Base-by-base conservation (phyloP, 2,888 invertebrate species). In the Ecdyonurus torrentis region DNA sequence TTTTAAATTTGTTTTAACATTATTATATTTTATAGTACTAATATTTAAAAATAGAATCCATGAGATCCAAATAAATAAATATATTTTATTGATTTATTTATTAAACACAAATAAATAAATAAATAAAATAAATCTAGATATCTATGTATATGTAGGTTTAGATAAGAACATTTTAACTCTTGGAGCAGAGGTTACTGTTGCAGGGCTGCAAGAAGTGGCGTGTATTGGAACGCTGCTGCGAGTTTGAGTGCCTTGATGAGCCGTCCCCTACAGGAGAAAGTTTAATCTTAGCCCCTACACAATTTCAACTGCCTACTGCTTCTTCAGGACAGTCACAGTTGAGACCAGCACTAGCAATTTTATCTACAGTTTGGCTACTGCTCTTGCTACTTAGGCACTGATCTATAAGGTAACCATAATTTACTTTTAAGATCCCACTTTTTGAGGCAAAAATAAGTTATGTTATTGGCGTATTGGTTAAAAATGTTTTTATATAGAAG, bases 171-270 rank as follows among this genome's bases (percentile, higher is more conserved):
- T n/a, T n/a, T n/a, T n/a, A n/a, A n/a, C n/a, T n/a, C n/a, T n/a
- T n/a, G n/a, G n/a, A n/a, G n/a, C n/a, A n/a, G n/a, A n/a, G 61
- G 63, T 71, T 70, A 71, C 65, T 24, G 63, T 64, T 58, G 60
- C 80, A 91, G 91, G 89, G 86, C 78, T 91, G 91, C 79, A 86
- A 87, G 74, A 86, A 86, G 72, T 91, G 89, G 75, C 82, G 88
- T 61, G 87, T 89, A 61, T 90, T 90, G 61, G 86, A 86, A 72
- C 80, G 87, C 65, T 94, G 93, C 77, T 93, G 93, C 73, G 89
- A 92, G 72, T 93, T 92, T 75, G 86, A 87, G 72, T 94, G 93
- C 74, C 78, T 91, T 69, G 90, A 91, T 67, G 74, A 74, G 63
- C 69, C 71, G 10, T 59, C 59, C 58, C 63, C 63, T 53, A 63